Conservation (phyloP, 2,113 vertebrate genomes). For the human (Homo sapiens) region DNA sequence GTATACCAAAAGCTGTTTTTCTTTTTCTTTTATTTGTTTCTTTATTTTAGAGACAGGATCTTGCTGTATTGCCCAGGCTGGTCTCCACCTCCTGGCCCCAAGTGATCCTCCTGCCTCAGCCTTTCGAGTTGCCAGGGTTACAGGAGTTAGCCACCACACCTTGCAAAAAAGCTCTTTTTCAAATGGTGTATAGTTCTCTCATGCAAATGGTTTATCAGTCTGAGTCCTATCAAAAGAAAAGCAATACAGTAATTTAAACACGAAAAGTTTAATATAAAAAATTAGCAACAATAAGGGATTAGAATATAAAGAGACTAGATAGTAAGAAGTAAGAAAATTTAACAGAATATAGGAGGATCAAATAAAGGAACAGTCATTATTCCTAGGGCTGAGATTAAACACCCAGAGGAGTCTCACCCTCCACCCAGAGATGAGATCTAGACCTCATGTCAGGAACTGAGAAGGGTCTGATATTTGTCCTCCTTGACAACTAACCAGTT, state of each 20-base stretch:
- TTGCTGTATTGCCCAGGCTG: too few relatives aligned
- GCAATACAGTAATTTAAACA: background rate
- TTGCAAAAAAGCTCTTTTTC: background rate
- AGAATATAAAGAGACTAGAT: background rate
- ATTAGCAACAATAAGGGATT: background rate
- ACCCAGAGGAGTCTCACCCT: background rate
- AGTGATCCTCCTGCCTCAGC: too few relatives aligned
- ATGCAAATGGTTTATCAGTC: background rate
- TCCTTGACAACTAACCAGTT: background rate
- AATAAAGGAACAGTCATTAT: background rate
- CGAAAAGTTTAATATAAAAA: background rate
- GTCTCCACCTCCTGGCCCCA: too few relatives aligned
- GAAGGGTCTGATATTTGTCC: background rate
- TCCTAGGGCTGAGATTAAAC: background rate
- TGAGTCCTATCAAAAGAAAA: conserved; percentile 2
- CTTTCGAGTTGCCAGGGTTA: too few relatives aligned
- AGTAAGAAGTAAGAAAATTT: background rate
- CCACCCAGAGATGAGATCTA: background rate
- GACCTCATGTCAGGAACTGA: background rate
- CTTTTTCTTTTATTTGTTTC: too few relatives aligned
- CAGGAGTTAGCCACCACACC: too few relatives aligned
- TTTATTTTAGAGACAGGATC: too few relatives aligned
- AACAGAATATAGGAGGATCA: background rate
- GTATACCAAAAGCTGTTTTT: background rate
- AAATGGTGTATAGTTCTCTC: background rate